Evolutionary conservation across 2,113 vertebrate genomes (phyloP).

Genomic region (Petroica traversi): DNA sequence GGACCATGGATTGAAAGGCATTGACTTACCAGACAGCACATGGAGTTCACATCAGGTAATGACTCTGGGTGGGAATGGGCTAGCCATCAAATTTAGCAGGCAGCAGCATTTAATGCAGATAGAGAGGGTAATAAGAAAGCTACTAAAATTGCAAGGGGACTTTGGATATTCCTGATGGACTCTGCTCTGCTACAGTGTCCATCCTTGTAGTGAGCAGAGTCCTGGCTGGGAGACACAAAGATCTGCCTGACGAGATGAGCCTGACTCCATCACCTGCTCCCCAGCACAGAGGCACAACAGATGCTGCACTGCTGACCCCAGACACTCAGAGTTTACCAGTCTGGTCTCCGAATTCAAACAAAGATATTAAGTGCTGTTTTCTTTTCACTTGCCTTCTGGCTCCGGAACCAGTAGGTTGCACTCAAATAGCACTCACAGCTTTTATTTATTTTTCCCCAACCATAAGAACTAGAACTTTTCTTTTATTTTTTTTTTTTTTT

Average conservation of each 20-base stretch:
- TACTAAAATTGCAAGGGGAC: background rate
- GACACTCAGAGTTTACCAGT: background rate
- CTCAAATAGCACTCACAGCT: slow-evolving; percentile 13
- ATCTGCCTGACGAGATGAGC: background rate
- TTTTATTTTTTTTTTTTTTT: too few species aligned
- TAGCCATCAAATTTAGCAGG: background rate
- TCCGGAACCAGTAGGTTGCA: slow-evolving; percentile 3
- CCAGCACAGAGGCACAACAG: background rate
- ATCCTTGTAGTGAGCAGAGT: background rate
- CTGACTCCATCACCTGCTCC: background rate
- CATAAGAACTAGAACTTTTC: background rate
- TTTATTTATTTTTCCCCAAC: slow-evolving; percentile 19
- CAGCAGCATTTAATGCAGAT: background rate
- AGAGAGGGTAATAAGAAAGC: background rate
- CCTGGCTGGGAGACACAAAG: background rate
- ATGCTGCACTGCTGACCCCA: background rate
- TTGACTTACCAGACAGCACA: background rate
- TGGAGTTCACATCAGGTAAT: background rate
- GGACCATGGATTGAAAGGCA: background rate
- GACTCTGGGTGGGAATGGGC: background rate
- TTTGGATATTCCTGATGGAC: background rate
- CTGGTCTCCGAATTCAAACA: background rate
- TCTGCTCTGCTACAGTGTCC: background rate
- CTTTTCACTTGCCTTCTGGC: slow-evolving; percentile 32
- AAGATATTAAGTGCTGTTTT: slow-evolving; percentile 14